phyloP scores from a whole-genome alignment of 1,140 invertebrate species.

The Sycobia sp. region DNA sequence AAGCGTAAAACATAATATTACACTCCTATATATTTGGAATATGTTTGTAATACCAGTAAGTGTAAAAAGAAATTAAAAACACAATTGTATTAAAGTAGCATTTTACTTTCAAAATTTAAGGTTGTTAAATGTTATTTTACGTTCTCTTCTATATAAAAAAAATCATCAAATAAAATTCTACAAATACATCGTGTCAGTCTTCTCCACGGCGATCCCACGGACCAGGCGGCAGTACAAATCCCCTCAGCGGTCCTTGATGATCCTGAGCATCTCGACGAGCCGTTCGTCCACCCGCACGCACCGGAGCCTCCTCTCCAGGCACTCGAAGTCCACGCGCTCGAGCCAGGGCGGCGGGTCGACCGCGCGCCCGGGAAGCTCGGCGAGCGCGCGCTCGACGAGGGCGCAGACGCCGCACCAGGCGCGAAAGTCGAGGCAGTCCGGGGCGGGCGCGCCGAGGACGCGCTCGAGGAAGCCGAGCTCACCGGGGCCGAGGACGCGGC shows the following conservation, averaged over 20 bases:
- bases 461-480: constrained; percentile 60
- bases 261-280: constrained; percentile 43
- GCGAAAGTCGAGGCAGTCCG: constrained; percentile 65
- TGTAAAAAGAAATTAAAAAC: too few species aligned
- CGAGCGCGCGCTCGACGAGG: constrained; percentile 67
- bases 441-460: constrained; percentile 60
- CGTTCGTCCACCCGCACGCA: constrained; percentile 33
- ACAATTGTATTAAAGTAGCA: too few species aligned
- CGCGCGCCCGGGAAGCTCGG: constrained; percentile 57
- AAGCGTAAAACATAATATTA: too few species aligned
- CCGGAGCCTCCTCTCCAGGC: constrained; percentile 47
- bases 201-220: too few species aligned
- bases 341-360: constrained; percentile 61
- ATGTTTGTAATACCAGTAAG: too few species aligned
- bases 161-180: too few species aligned
- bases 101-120: too few species aligned
- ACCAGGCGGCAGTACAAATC: too few species aligned
- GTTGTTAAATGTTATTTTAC: too few species aligned
- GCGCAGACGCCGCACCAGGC: constrained; percentile 74
- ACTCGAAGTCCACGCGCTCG: constrained; percentile 52
- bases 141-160: too few species aligned
- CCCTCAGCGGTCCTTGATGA: constrained; percentile 46
- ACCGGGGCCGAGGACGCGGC: constrained; percentile 58
- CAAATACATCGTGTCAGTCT: too few species aligned
- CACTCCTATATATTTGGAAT: too few species aligned